Base-by-base conservation (phyloP, 2,113 vertebrate genomes). In the Amphiprion ocellaris region DNA sequence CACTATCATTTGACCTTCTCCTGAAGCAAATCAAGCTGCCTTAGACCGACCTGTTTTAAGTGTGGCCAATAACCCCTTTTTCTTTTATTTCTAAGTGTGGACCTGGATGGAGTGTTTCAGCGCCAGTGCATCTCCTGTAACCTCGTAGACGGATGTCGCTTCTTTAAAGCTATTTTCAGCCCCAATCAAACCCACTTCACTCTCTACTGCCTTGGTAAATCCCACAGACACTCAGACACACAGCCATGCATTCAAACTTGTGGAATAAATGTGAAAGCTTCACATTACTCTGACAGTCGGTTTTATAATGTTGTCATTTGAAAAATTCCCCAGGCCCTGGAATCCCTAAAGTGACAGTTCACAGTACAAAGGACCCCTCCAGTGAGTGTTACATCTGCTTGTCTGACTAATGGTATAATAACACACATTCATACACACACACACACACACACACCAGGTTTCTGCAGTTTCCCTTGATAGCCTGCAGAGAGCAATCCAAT, bases 81-180 rank as follows among this genome's bases (percentile, higher is more conserved):
- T 77, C 60, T 62, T 81, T 77, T 61, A 23, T 79, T 61, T 59
- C 50, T 1, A 53, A 96, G 95, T 16, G 94, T 93, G 85, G 93
- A 95, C 69, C 86, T 95, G 54, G 91, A 92, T 21, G 94, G 95
- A 59, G 89, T 90, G 14, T 95, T 95, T 79, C 91, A 93, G 74
- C 93, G 94, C n/a, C 92, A 83, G n/a, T 96, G 95, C 88, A 74
- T 96, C 74, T 94, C 95, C 61, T 96, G 96, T 52, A 56, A 89
- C 73, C 94, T 96, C 15, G 80, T 95, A 10, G 94, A 95, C 4
- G 90, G 89, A 47, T 96, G 95, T 77, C 78, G 82, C 89, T 95
- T 95, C 90, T 95, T 95, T 66, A 90, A 85, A 85, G 93, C 84
- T 5, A 75, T 89, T 59, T 95, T 96, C 88, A 96, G 95, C 69